phyloP scores from a whole-genome alignment of 1,140 invertebrate species.

The Megalopta genalis region DNA sequence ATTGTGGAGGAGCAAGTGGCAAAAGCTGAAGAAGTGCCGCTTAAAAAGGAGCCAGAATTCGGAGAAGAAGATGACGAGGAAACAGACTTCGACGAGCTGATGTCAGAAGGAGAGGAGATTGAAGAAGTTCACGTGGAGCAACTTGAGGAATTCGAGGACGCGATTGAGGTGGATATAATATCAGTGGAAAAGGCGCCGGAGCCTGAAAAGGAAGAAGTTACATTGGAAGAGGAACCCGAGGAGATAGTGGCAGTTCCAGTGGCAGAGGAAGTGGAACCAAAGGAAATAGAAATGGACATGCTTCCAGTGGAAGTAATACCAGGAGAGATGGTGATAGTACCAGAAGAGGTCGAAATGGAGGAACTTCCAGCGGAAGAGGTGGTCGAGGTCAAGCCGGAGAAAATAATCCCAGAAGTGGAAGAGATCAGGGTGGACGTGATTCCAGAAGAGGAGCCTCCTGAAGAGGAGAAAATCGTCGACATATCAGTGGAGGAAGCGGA shows the following conservation, averaged over 20 bases:
- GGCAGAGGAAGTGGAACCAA: not conserved
- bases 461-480: no score
- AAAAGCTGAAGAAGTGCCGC: not conserved
- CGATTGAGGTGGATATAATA: not conserved
- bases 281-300: not conserved
- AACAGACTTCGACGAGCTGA: no score
- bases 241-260: not conserved
- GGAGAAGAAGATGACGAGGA: no score
- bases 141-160: not conserved
- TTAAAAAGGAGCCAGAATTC: constrained; percentile 10
- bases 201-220: not conserved
- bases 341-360: constrained; percentile 6
- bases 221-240: not conserved
- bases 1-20: not conserved
- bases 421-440: no score
- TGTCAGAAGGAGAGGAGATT: not conserved
- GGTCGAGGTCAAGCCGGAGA: not conserved
- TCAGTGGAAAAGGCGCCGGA: not conserved
- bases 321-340: not conserved
- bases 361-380: no score
- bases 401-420: not conserved
- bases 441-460: no score
- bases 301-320: not conserved
- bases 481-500: not conserved
- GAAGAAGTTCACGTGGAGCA: not conserved